Percentiles rank a stretch among this genome's conserved stretches.
Evolutionary conservation across 92 coral and sea anemone species (phyloP).

Genomic region (Palythoa heliodiscus): DNA sequence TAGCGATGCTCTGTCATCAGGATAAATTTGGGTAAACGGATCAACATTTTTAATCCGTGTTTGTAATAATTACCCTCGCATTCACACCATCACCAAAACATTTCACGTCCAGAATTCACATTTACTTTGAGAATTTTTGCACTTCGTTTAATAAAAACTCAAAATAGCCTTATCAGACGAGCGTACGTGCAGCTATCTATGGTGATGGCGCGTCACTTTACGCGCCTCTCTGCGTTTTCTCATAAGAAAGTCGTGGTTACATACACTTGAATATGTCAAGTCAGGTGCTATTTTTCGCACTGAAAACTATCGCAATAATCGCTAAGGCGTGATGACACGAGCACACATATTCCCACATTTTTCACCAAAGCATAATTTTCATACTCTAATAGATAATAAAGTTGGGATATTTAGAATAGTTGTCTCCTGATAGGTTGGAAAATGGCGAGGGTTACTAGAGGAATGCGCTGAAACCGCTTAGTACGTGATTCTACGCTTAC

Average conservation of each 20-base stretch:
- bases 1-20: slow-evolving; percentile 65
- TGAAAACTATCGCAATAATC: slow-evolving; percentile 17
- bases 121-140: not conserved
- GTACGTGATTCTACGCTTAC: slow-evolving; percentile 13
- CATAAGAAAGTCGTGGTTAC: slow-evolving; percentile 4
- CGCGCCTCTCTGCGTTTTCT: slow-evolving; percentile 17
- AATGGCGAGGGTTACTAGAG: not conserved
- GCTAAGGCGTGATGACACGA: slow-evolving; percentile 34
- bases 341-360: not conserved
- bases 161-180: not conserved
- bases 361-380: slow-evolving; percentile 34
- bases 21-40: slow-evolving; percentile 70
- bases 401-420: slow-evolving; percentile 25
- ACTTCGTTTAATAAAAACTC: not conserved
- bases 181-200: slow-evolving; percentile 43
- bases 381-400: slow-evolving; percentile 31
- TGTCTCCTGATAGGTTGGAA: slow-evolving; percentile 23
- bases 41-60: slow-evolving; percentile 59
- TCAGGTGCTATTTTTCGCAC: slow-evolving; percentile 20
- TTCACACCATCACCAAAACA: slow-evolving; percentile 33
- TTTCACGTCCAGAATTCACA: slow-evolving; percentile 28
- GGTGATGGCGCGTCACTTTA: slow-evolving; percentile 14
- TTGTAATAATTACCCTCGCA: slow-evolving; percentile 62
- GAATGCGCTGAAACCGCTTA: slow-evolving; percentile 22
- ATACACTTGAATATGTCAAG: slow-evolving; percentile 30